phyloP scores from a whole-genome alignment of 2,888 invertebrate species.

The Emmelina monodactyla region DNA sequence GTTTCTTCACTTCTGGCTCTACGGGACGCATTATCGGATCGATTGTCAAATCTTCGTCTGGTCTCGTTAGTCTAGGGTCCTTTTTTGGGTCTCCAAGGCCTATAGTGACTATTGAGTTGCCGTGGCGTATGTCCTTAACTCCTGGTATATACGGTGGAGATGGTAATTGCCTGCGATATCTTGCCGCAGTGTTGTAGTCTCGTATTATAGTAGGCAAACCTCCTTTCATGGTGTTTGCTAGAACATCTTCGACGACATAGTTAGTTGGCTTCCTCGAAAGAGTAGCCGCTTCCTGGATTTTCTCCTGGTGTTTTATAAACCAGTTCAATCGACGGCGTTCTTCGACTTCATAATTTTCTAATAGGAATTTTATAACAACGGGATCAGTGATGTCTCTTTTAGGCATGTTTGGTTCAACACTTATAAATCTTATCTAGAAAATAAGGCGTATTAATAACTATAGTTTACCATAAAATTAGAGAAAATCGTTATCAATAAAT shows the following conservation, averaged over 20 bases:
- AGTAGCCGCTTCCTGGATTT: conserved; percentile 28
- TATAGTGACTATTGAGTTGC: conserved; percentile 26
- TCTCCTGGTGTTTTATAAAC: conserved; percentile 24
- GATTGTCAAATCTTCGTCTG: conserved; percentile 21
- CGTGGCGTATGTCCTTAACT: conserved; percentile 22
- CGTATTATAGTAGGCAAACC: conserved; percentile 28
- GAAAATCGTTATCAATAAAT: too few relatives aligned
- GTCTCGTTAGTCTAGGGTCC: conserved; percentile 26
- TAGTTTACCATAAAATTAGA: too few relatives aligned
- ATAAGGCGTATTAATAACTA: conserved; percentile 14
- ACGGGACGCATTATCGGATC: conserved; percentile 35
- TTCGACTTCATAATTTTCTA: conserved; percentile 33
- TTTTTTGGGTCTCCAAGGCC: conserved; percentile 28
- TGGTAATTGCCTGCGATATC: conserved; percentile 23
- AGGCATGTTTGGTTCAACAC: not conserved
- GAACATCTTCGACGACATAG: conserved; percentile 30
- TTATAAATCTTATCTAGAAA: conserved; percentile 10
- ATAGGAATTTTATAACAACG: conserved; percentile 28
- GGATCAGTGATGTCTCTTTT: conserved; percentile 28
- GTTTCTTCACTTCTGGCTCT: conserved; percentile 20
- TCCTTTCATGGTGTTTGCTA: conserved; percentile 25
- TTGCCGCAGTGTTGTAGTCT: conserved; percentile 25
- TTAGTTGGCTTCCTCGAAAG: conserved; percentile 27
- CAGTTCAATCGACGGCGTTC: conserved; percentile 29
- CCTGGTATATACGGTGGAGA: conserved; percentile 15